Evolutionary conservation across 2,888 invertebrate species (phyloP), one percentile per base, ranked within the genome.

Genomic region (Junonia oenone): DNA sequence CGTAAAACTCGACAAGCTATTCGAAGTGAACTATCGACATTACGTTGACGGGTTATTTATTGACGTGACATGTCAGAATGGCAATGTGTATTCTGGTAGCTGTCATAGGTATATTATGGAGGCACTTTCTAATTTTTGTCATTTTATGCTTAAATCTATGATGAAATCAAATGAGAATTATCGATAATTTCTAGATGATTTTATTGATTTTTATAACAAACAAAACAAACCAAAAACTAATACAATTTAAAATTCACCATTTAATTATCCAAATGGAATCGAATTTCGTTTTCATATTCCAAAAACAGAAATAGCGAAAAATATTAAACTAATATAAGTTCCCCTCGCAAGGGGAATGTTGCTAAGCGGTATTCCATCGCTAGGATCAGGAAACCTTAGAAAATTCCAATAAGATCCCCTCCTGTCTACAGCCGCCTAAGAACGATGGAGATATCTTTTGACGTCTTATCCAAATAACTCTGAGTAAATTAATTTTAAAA

Each of bases 361-460:
- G 67, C 67, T 51, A 54, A 57, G 67, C 65, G 63, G 62, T 40
- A 40, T 40, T 26, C 67, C 67, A 29, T 46, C 37, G 45, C 31
- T 52, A 38, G 46, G 53, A 56, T 45, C 53, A 52, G 53, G 50
- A 58, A 58, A 37, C 58, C 59, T 17, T 52, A 57, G 43, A 17
- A 62, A n/a, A 33, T 35, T 49, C 40, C 45, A 43, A 55, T 51
- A 45, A 15, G 38, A 38, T 31, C 11, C 13, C 29, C 26, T 27
- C 33, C 29, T 6, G 29, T 33, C 3, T 33, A 27, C 15, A 45
- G 6, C 5, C 19, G 14, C 9, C 17, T 35, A 13, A 9, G 35
- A 43, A 43, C 9, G 6, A 9, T 8, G 15, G 31, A 15, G 15
- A 29, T 11, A 17, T 45, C 27, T 45, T 27, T 17, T 47, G 31